These are phyloP conservation scores for Neolamprologus tretocephalus DNA, from an alignment of 2,113 vertebrate genomes.

Conservation along the genomic window DNA sequence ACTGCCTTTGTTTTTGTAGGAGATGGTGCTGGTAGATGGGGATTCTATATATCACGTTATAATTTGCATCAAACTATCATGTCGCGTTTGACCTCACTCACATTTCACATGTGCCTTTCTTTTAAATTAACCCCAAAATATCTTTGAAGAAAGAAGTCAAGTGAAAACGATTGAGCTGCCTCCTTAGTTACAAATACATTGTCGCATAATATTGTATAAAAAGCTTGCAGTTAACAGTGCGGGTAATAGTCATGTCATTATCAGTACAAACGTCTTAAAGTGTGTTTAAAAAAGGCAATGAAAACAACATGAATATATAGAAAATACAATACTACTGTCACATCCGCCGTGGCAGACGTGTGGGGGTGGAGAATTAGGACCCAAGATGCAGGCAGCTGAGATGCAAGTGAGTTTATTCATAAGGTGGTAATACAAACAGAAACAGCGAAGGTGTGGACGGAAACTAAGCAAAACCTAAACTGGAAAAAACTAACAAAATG, in stretches of 20 bases:
- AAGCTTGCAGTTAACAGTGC: neutral
- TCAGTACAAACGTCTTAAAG: neutral
- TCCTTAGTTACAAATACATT: neutral
- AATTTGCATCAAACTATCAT: neutral
- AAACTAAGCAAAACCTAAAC: neutral
- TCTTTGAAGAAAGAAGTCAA: neutral
- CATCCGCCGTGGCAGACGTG: rapidly evolving
- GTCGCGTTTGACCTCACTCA: neutral
- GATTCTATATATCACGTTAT: neutral
- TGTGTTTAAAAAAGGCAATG: neutral
- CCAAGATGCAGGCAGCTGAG: neutral
- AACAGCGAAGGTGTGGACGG: neutral
- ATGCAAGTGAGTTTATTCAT: neutral
- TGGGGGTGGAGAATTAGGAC: neutral
- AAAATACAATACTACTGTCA: neutral
- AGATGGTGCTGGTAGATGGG: neutral
- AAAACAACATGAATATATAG: neutral
- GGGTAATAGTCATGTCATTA: neutral
- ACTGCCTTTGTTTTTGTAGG: neutral
- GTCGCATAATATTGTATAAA: neutral
- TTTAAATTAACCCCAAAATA: rapidly evolving
- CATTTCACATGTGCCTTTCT: neutral
- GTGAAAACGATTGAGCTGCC: neutral
- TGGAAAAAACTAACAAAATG: neutral
- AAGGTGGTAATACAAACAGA: neutral